Conservation (phyloP, 1,140 invertebrate genomes). For the Pantala flavescens region DNA sequence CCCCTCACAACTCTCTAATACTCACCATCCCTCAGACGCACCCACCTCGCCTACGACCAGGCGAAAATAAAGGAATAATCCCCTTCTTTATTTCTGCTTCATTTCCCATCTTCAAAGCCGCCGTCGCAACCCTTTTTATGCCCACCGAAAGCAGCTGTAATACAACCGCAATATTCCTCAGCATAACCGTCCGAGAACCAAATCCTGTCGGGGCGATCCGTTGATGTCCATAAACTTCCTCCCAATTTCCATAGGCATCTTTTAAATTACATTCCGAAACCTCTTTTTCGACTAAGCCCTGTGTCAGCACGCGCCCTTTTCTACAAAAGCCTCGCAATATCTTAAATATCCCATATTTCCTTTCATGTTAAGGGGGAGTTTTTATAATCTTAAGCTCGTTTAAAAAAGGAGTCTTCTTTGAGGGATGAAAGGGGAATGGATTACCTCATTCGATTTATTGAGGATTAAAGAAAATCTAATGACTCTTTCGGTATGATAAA, state of each 20-base stretch:
- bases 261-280: conserved; percentile 2
- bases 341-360: no score
- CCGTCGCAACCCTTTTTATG: background rate
- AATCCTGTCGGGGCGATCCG: background rate
- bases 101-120: background rate
- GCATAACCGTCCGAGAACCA: background rate
- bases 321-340: no score
- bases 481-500: background rate
- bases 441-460: background rate
- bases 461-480: background rate
- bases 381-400: background rate
- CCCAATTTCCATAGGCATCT: background rate
- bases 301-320: background rate
- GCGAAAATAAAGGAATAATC: conserved; percentile 7
- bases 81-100: background rate
- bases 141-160: background rate
- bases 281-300: background rate
- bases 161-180: background rate
- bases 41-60: background rate
- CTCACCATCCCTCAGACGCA: background rate
- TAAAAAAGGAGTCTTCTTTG: background rate
- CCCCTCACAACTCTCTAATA: background rate
- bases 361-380: no score
- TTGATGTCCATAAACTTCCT: background rate
- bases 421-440: background rate